Base-by-base conservation (phyloP, 2,888 invertebrate genomes). In the Scaptomyza tumidula region DNA sequence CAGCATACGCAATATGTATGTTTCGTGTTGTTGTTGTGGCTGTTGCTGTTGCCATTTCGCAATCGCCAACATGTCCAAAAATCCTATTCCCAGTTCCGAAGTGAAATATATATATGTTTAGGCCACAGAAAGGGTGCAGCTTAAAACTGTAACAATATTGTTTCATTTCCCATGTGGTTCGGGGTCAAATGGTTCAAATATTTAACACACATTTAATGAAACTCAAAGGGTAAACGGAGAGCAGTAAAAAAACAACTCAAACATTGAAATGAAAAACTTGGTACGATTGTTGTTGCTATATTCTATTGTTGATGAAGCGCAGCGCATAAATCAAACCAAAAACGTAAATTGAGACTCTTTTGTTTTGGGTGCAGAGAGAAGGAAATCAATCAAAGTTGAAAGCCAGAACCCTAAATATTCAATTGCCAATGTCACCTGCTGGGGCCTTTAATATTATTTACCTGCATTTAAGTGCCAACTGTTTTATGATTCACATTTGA, bases 281-380 rank as follows among this genome's bases (percentile, higher is more conserved):
- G 0, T 24, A 3, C 24, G 24, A 46, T 45, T 62, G 43, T 33
- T 61, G 24, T 52, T 54, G 48, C 55, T 55, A 60, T 55, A 65
- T 79, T 82, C 74, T 64, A 71, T n/a, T n/a, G 79, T 82, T 76
- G 59, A 76, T 86, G 79, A 78, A 70, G 55, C 60, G 55, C 57
- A 50, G 53, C 66, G 59, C 60, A 88, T 83, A 86, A 83, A 83
- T 83, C 83, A 88, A 74, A 65, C 48, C 48, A 2, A 46, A 67
- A 74, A 74, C 50, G 74, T 77, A 78, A 80, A 67, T 66, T 77
- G 49, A 39, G 35, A 39, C 37, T 24, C 19, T 58, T 59, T 54
- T 44, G 27, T 33, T 41, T 33, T 13, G 29, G 6, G 5, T 3
- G 29, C n/a, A n/a, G 19, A 2, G 19, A 19, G 19, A 19, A 16